Evolutionary conservation across 2,888 invertebrate species (phyloP), one percentile per base, ranked within the genome.

Genomic region (Volucella zonaria): DNA sequence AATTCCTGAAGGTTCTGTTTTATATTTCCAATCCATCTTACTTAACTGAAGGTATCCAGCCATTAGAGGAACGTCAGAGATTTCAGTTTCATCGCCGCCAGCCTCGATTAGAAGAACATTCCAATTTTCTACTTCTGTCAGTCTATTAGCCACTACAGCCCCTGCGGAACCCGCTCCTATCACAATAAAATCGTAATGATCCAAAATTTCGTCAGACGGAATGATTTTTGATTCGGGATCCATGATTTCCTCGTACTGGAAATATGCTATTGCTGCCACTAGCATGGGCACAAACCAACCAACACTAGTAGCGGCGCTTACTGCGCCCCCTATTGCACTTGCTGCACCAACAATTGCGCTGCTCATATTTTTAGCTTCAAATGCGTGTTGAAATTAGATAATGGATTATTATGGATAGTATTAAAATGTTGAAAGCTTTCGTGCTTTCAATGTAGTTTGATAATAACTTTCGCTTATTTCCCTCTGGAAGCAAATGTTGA

Each of bases 1-100:
- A 6, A 94, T 95, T 52, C 95, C 95, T 88, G 96, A 95, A 0
- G 97, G 97, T 90, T 98, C 97, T 1, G 97, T 97, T 92, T 97
- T 97, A 91, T 97, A 98, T 89, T 96, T 95, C 98, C 97, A 98
- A 90, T 98, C 98, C 67, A 97, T 93, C 89, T 96, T 95, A 85
- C 96, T 97, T 10, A 97, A 93, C 91, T 97, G 97, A 70, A 97
- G 92, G 89, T 97, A 97, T 0, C 96, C 97, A 0, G 97, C 97
- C 89, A 97, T 93, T 3, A 97, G 92, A 0, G 97, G 97, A 1
- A 97, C 97, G 89, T 97, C 97, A 0, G 97, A 96, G 89, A 97
- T 95, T 91, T 97, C 97, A 0, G 97, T 97, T 92, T 97, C 97
- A 91, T 97, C 97, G 1, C 96, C 96, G 1, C 97, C 97, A 1